Conservation (phyloP, 2,797 vertebrate species). For the Capromys pilorides region DNA sequence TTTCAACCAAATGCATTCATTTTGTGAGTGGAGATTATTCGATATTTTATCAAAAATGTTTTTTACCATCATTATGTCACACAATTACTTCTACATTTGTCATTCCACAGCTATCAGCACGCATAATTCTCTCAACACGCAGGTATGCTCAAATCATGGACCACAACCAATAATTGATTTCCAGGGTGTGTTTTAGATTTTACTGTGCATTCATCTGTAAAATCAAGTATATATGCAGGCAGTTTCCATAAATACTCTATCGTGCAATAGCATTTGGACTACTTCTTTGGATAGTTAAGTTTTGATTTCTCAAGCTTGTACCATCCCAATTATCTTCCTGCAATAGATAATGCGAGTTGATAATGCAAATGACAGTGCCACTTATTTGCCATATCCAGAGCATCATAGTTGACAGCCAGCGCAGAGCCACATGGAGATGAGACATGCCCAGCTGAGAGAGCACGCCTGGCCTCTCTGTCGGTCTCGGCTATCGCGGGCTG, state of each 20-base stretch:
- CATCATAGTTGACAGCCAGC: background rate
- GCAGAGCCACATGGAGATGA: background rate
- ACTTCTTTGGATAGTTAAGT: background rate
- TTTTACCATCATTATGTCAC: background rate
- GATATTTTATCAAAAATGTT: background rate
- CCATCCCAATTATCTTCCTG: background rate
- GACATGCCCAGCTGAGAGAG: background rate
- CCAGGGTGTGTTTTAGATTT: background rate
- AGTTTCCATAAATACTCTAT: conserved; percentile 5
- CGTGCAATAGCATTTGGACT: background rate
- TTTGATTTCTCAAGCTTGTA: background rate
- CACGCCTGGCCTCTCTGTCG: background rate
- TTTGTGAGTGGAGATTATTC: background rate
- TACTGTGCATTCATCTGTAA: background rate
- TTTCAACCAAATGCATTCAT: conserved; percentile 25
- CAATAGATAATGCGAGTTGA: background rate
- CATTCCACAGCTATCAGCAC: background rate
- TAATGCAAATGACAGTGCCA: background rate
- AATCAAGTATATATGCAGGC: background rate
- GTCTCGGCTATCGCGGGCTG: background rate
- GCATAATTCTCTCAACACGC: background rate
- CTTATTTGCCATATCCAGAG: background rate
- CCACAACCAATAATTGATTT: background rate
- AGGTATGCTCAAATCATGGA: background rate
- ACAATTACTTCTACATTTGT: background rate